These are phyloP conservation scores for Agraylea sexmaculata DNA, from an alignment of 1,140 invertebrate species.

Conservation along the genomic window DNA sequence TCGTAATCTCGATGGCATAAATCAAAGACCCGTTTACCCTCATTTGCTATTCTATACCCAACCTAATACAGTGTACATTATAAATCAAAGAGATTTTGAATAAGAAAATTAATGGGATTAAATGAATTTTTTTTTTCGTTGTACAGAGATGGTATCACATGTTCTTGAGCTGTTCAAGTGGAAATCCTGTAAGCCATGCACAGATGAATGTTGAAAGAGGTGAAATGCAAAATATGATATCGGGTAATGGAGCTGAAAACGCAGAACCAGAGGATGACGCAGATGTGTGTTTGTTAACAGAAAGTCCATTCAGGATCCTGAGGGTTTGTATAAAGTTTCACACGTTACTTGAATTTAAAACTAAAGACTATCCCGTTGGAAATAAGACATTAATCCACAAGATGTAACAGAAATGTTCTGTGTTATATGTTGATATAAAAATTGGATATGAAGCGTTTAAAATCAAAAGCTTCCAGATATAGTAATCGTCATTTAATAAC, in stretches of 20 bases:
- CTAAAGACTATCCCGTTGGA: not conserved
- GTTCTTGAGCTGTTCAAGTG: not conserved
- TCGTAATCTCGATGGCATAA: no score
- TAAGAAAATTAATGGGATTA: no score
- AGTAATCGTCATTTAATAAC: not conserved
- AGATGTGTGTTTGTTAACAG: slow-evolving; percentile 46
- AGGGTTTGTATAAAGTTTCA: slow-evolving; percentile 39
- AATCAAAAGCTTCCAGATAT: not conserved
- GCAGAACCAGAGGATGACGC: slow-evolving; percentile 22
- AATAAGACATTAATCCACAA: not conserved
- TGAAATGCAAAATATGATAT: slow-evolving; percentile 40
- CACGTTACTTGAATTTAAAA: slow-evolving; percentile 8
- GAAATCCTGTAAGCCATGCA: not conserved
- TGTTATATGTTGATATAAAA: not conserved
- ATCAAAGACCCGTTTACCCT: no score
- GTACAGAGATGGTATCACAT: not conserved
- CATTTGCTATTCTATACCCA: no score
- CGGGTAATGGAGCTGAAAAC: slow-evolving; percentile 17
- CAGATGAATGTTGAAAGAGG: slow-evolving; percentile 21
- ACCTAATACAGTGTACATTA: no score
- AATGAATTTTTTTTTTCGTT: not conserved
- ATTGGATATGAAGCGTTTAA: not conserved
- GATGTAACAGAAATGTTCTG: not conserved
- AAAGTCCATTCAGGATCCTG: slow-evolving; percentile 53
- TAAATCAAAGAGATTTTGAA: no score